These are phyloP conservation scores for Drosophila pseudotalamancana DNA, from an alignment of 2,888 invertebrate genomes.

Conservation along the genomic window DNA sequence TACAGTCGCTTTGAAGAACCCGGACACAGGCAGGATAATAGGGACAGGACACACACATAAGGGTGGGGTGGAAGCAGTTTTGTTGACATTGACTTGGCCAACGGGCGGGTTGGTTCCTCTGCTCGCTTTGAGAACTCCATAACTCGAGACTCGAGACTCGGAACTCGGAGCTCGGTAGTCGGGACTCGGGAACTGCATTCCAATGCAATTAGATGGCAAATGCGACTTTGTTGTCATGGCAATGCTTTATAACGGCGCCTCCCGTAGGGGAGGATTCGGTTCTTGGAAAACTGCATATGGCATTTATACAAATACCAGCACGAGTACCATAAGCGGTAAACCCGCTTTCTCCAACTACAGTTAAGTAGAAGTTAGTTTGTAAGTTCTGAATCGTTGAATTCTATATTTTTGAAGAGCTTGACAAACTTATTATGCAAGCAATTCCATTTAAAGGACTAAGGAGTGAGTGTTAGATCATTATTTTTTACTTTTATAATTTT, in stretches of 20 bases:
- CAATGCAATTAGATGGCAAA: slow-evolving; percentile 66
- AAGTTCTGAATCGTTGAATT: neutral
- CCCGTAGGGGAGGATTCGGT: slow-evolving; percentile 66
- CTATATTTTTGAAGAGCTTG: slow-evolving; percentile 23
- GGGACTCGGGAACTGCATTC: slow-evolving; percentile 65
- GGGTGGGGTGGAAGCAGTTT: slow-evolving; percentile 51
- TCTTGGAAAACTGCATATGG: slow-evolving; percentile 64
- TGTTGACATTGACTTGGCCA: slow-evolving; percentile 74
- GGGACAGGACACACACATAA: slow-evolving; percentile 23
- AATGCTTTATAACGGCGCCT: slow-evolving; percentile 31
- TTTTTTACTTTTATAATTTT: too few species aligned
- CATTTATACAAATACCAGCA: slow-evolving; percentile 21
- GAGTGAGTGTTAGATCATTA: too few species aligned
- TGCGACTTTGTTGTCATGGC: slow-evolving; percentile 51
- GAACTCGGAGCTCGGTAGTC: too few species aligned
- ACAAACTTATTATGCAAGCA: neutral
- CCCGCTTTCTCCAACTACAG: slow-evolving; percentile 16
- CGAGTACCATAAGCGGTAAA: neutral
- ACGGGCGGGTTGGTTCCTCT: slow-evolving; percentile 41
- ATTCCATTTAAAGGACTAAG: slow-evolving; percentile 9
- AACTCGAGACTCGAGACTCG: too few species aligned
- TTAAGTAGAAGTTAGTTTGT: neutral
- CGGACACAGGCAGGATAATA: slow-evolving; percentile 19
- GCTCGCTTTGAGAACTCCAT: slow-evolving; percentile 51
- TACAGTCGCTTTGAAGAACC: slow-evolving; percentile 53